These are phyloP conservation scores for Drosophila orena DNA, from an alignment of 1,140 invertebrate genomes.

Conservation along the genomic window DNA sequence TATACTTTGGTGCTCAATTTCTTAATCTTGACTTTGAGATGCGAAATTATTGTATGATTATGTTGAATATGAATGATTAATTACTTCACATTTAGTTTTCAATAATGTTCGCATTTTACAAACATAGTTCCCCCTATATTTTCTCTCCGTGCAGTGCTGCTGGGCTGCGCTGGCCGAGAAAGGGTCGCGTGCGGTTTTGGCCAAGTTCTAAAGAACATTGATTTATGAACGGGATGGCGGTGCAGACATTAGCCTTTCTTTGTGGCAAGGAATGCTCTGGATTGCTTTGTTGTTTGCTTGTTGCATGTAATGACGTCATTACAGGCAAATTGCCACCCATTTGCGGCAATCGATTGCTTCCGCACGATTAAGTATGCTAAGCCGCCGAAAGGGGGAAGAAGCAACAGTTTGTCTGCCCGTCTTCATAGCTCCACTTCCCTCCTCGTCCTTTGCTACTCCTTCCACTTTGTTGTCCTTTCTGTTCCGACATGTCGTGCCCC, in stretches of 20 bases:
- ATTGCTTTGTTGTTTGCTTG: conserved; percentile 21
- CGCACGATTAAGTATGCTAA: conserved; percentile 80
- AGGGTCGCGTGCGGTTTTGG: conserved; percentile 69
- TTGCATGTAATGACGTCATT: conserved; percentile 78
- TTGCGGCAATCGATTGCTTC: conserved; percentile 74
- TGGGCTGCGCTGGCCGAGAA: conserved; percentile 18
- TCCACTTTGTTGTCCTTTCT: conserved; percentile 17
- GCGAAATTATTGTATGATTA: no score
- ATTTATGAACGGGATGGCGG: conserved; percentile 60
- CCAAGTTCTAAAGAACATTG: conserved; percentile 66
- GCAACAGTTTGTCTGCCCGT: conserved; percentile 64
- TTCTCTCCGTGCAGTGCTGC: neutral
- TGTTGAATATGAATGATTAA: no score
- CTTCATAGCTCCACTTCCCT: conserved; percentile 12
- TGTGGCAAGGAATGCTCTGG: conserved; percentile 14
- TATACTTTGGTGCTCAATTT: neutral
- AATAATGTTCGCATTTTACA: no score
- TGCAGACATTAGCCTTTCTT: conserved; percentile 34
- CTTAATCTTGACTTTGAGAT: no score
- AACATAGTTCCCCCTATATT: neutral
- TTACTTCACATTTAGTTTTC: no score
- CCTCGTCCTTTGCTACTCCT: conserved; percentile 5
- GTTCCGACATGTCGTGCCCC: conserved; percentile 42
- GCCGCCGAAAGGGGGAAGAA: conserved; percentile 16
- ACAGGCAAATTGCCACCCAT: conserved; percentile 72